Evolutionary conservation across 30 jellyfish, hydroid and myxozoan species (phyloP), one percentile per base, ranked within the genome.

Genomic region (Hydra vulgaris): DNA sequence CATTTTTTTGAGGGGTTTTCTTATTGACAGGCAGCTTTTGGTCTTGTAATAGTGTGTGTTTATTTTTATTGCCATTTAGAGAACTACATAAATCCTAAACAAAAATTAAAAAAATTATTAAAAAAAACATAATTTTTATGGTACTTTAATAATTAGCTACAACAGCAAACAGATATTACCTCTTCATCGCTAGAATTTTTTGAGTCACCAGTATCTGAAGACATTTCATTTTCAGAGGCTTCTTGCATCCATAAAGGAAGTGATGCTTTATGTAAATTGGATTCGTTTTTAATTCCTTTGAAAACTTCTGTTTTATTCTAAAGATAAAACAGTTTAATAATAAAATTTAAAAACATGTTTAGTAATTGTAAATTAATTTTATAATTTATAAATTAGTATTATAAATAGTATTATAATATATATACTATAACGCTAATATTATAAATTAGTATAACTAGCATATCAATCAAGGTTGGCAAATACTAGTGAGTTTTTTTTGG

Each of bases 211-310:
- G 61, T 40, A 40, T 73, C 87, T 12, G 23, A 18, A 66, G 66
- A 24, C 23, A 67, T 26, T 7, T 73, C 79, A 3, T 53, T 66
- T 27, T 25, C 85, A 20, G 73, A 76, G 17, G 92, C 92, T 67
- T 83, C 86, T 26, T 25, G 25, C 92, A 83, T 83, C 92, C 92
- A 83, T 15, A 27, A 69, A 66, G 92, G 92, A 55, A 83, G 76
- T 23, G 86, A 27, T 7, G 76, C 86, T 7, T 85, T 72, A n/a
- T 81, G 85, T 53, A n/a, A n/a, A n/a, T n/a, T n/a, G n/a, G n/a
- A n/a, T n/a, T n/a, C n/a, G n/a, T n/a, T n/a, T n/a, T n/a, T n/a
- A n/a, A n/a, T n/a, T n/a, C n/a, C n/a, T n/a, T n/a, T n/a, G n/a
- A n/a, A n/a, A n/a, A n/a, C n/a, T n/a, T n/a, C n/a, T n/a, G n/a